These are phyloP conservation scores for Oncorhynchus gorbuscha DNA, from an alignment of 2,113 vertebrate genomes.

Conservation along the genomic window DNA sequence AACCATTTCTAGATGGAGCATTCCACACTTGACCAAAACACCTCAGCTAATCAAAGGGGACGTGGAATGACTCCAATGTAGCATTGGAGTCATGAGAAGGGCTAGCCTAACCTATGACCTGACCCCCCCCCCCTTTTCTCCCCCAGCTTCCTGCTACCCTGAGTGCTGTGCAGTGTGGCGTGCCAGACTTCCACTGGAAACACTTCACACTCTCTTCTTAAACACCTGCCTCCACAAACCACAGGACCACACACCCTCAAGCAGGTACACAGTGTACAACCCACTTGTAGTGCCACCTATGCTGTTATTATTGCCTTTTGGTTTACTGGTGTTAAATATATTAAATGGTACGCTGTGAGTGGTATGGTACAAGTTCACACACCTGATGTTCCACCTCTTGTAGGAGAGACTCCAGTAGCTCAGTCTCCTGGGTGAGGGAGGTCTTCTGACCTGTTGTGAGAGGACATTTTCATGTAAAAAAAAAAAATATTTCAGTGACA, in stretches of 20 bases:
- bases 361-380: conserved; percentile 11
- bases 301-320: not conserved
- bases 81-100: no score
- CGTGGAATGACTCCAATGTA: no score
- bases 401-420: conserved; percentile 94
- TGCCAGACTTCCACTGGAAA: not conserved
- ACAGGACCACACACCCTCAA: conserved; percentile 15
- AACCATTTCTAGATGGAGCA: no score
- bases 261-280: not conserved
- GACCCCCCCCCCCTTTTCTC: not conserved
- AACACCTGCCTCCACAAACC: conserved; percentile 26
- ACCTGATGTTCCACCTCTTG: conserved; percentile 99
- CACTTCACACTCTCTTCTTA: conserved; percentile 18
- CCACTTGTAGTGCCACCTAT: not conserved
- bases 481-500: not conserved
- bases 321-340: not conserved
- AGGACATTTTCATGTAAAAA: not conserved
- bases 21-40: no score
- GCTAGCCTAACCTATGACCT: no score
- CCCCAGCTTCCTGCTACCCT: not conserved
- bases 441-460: conserved; percentile 91
- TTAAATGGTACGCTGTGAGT: not conserved
- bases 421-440: conserved; percentile 96
- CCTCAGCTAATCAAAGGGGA: no score
- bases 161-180: not conserved